Conservation (phyloP, 1,140 invertebrate genomes). For the Tetraneura akinire region DNA sequence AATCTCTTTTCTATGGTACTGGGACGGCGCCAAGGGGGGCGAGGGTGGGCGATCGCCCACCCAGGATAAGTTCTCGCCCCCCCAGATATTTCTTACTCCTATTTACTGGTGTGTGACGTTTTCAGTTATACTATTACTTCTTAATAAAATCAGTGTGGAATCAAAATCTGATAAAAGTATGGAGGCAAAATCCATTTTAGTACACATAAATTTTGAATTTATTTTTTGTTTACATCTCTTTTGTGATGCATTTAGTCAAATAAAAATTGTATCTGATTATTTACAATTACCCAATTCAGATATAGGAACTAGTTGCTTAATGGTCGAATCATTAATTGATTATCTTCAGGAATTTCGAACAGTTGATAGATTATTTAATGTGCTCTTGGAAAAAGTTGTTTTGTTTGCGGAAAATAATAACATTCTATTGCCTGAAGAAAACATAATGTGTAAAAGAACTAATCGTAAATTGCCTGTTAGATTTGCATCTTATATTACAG, state of each 20-base stretch:
- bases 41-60: too few relatives aligned
- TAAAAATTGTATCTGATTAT: constrained; percentile 20
- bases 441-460: background rate
- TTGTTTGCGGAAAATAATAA: constrained; percentile 6
- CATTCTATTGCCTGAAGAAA: background rate
- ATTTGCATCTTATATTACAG: constrained; percentile 9
- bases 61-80: background rate
- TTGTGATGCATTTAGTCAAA: constrained; percentile 14
- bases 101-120: background rate
- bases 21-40: background rate
- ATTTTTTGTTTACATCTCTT: background rate
- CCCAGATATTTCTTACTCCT: too few relatives aligned
- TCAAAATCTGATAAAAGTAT: constrained; percentile 23
- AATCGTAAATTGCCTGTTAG: background rate
- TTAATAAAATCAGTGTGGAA: constrained; percentile 20
- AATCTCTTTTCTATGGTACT: too few relatives aligned
- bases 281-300: constrained; percentile 5
- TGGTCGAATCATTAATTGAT: constrained; percentile 15
- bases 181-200: background rate
- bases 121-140: constrained; percentile 1
- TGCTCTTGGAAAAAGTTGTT: constrained; percentile 3
- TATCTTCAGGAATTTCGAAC: constrained; percentile 17
- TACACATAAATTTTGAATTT: background rate
- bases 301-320: background rate
- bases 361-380: constrained; percentile 15